Evolutionary conservation across 2,888 invertebrate genomes (phyloP).

Genomic region (Drosophila lacicola): DNA sequence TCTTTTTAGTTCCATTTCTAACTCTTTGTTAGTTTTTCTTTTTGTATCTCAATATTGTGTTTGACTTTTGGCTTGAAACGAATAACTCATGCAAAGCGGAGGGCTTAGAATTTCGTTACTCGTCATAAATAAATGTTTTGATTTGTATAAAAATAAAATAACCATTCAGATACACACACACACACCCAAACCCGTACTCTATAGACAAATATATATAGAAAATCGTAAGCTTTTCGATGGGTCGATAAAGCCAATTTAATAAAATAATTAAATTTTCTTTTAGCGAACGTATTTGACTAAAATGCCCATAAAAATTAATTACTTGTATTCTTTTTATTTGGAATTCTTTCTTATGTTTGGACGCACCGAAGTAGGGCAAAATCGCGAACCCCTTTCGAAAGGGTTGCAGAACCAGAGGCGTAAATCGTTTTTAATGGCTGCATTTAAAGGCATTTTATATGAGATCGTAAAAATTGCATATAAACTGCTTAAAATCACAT

Average conservation of each 20-base stretch:
- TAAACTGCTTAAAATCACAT: slow-evolving; percentile 80
- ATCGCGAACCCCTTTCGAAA: slow-evolving; percentile 33
- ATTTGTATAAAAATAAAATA: slow-evolving; percentile 33
- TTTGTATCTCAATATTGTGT: slow-evolving; percentile 51
- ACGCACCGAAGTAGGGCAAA: slow-evolving; percentile 19
- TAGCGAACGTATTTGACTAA: slow-evolving; percentile 32
- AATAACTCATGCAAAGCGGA: slow-evolving; percentile 25
- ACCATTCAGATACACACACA: slow-evolving; percentile 29
- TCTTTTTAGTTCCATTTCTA: slow-evolving; percentile 33
- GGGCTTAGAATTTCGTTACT: slow-evolving; percentile 21
- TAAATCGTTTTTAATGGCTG: slow-evolving; percentile 80
- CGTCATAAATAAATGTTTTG: slow-evolving; percentile 25
- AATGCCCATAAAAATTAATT: slow-evolving; percentile 67
- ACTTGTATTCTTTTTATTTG: slow-evolving; percentile 56
- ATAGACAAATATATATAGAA: not conserved
- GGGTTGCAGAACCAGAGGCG: slow-evolving; percentile 58
- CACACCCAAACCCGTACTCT: slow-evolving; percentile 13
- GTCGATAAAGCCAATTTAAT: slow-evolving; percentile 13
- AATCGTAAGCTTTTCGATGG: slow-evolving; percentile 5
- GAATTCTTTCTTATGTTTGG: slow-evolving; percentile 48
- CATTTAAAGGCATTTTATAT: slow-evolving; percentile 76
- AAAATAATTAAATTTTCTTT: slow-evolving; percentile 31
- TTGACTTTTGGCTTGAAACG: slow-evolving; percentile 38
- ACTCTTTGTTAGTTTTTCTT: slow-evolving; percentile 32
- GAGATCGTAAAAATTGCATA: slow-evolving; percentile 76